These are phyloP conservation scores for Ancistrus triradiatus DNA, from an alignment of 2,113 vertebrate species.

Conservation along the genomic window DNA sequence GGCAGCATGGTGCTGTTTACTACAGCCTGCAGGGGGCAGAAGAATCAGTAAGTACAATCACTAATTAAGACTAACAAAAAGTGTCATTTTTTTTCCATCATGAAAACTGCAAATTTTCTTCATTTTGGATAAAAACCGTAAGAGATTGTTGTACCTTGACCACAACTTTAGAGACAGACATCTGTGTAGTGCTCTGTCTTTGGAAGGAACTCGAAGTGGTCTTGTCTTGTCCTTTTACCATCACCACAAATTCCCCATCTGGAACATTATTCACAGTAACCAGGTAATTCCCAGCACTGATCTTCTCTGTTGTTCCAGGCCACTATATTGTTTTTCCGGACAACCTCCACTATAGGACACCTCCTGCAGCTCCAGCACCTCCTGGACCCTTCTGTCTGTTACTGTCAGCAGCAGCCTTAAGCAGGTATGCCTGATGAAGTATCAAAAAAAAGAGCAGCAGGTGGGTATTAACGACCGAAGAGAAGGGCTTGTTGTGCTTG, in stretches of 20 bases:
- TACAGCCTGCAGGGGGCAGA: conserved; percentile 44
- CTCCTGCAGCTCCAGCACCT: conserved; percentile 48
- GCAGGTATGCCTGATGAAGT: conserved; percentile 53
- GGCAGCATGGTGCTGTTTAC: conserved; percentile 56
- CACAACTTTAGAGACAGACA: conserved; percentile 61
- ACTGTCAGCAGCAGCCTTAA: conserved; percentile 59
- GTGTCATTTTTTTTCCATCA: too few relatives aligned
- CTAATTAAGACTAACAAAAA: too few relatives aligned
- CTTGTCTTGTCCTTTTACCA: conserved; percentile 59
- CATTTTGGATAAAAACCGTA: too few relatives aligned
- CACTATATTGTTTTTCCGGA: conserved; percentile 30
- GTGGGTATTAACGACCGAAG: too few relatives aligned
- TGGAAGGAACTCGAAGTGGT: conserved; percentile 57
- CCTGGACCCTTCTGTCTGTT: conserved; percentile 63
- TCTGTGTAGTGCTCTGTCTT: conserved; percentile 67
- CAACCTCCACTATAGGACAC: conserved; percentile 53
- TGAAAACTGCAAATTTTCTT: too few relatives aligned
- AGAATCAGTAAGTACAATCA: too few relatives aligned
- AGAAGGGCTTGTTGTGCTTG: too few relatives aligned
- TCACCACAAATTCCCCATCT: conserved; percentile 61
- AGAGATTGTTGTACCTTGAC: conserved; percentile 57
- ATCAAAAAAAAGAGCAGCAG: not conserved
- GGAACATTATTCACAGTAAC: conserved; percentile 55
- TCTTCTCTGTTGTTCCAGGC: conserved; percentile 39
- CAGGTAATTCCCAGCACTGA: conserved; percentile 59